Conservation (phyloP, 2,797 vertebrate genomes). For the Esox lucius region DNA sequence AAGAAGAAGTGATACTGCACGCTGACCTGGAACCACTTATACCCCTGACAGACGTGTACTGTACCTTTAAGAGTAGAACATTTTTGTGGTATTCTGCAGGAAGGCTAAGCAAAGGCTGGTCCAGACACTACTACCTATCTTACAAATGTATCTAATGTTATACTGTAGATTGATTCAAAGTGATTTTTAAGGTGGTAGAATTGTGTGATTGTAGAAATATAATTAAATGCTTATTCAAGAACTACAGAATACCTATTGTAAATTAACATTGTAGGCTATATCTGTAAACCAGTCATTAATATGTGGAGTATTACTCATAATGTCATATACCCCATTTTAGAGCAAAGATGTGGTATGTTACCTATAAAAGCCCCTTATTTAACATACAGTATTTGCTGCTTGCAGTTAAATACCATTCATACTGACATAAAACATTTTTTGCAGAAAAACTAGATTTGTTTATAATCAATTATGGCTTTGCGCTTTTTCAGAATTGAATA, state of each 20-base stretch:
- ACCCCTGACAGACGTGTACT: slow-evolving; percentile 36
- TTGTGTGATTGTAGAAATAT: not conserved
- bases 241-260: slow-evolving; percentile 13
- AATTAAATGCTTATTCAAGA: not conserved
- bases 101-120: not conserved
- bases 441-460: no score
- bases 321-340: no score
- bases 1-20: slow-evolving; percentile 62
- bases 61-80: slow-evolving; percentile 38
- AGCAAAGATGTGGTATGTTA: not conserved
- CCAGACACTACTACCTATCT: slow-evolving; percentile 24
- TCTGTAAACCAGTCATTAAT: not conserved
- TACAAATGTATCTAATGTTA: slow-evolving; percentile 18
- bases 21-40: slow-evolving; percentile 21
- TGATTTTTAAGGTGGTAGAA: not conserved
- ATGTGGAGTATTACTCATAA: not conserved
- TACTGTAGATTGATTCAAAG: slow-evolving; percentile 2
- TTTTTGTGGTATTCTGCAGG: slow-evolving; percentile 17
- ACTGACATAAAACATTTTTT: no score
- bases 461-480: no score
- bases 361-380: no score
- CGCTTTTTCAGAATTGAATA: no score
- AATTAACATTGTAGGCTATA: not conserved
- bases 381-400: no score
- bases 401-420: no score